Conservation (phyloP, 30 jellyfish, hydroid and myxozoan genomes). For the Clytia hemisphaerica region DNA sequence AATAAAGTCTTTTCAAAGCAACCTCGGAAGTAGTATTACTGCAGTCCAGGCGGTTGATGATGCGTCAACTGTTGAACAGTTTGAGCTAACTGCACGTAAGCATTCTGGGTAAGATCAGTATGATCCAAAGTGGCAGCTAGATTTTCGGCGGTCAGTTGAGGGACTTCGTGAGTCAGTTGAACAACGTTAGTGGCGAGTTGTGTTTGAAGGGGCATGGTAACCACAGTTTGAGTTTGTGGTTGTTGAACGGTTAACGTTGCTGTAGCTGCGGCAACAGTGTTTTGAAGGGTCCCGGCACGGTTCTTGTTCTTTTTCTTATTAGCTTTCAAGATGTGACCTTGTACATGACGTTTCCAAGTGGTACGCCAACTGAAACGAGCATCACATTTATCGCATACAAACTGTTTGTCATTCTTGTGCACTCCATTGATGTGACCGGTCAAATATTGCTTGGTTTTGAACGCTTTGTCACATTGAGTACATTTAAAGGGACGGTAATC, state of each 20-base stretch:
- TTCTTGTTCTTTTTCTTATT: conserved; percentile 16
- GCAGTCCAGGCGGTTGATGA: too few relatives aligned
- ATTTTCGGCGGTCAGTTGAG: conserved; percentile 2
- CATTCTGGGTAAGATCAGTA: background rate
- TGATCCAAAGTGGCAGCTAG: background rate
- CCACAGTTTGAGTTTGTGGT: conserved; percentile 2
- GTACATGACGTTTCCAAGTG: conserved; percentile 37
- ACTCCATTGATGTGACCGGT: conserved; percentile 45
- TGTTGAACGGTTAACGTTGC: background rate
- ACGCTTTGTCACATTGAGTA: conserved; percentile 21
- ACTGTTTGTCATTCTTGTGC: conserved; percentile 38
- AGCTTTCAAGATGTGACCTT: conserved; percentile 18
- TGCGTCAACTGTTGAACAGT: too few relatives aligned
- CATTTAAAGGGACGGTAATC: conserved; percentile 44
- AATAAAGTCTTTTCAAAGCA: too few relatives aligned
- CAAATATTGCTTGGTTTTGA: conserved; percentile 30
- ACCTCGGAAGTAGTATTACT: too few relatives aligned
- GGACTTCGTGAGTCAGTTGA: background rate
- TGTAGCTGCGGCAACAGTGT: background rate
- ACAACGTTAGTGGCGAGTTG: conserved; percentile 13
- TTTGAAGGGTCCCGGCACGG: background rate
- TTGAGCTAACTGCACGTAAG: background rate
- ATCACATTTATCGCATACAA: conserved; percentile 44
- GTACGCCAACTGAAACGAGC: conserved; percentile 48
- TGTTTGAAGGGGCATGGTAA: background rate